Percentiles rank a stretch among this genome's conserved stretches.
Evolutionary conservation across 1,140 invertebrate genomes (phyloP).

Genomic region (Notospermus geniculatus): DNA sequence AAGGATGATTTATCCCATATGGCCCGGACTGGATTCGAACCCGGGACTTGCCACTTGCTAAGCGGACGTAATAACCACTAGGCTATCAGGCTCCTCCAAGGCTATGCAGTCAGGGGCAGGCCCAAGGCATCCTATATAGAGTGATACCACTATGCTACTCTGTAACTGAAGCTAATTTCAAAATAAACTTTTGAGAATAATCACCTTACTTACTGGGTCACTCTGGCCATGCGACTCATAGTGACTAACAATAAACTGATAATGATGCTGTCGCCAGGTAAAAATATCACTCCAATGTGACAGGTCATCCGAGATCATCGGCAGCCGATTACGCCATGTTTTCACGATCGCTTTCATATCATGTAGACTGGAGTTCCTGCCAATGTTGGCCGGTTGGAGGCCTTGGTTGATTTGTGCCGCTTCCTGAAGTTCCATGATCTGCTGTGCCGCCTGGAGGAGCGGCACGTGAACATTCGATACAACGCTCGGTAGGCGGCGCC

Average conservation of each 20-base stretch:
- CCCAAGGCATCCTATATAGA: too few relatives aligned
- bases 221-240: slow-evolving; percentile 46
- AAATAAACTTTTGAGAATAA: background rate
- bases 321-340: slow-evolving; percentile 75
- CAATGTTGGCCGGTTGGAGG: slow-evolving; percentile 66
- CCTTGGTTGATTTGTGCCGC: slow-evolving; percentile 91
- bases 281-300: slow-evolving; percentile 98
- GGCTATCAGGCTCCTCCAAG: too few relatives aligned
- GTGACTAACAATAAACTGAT: slow-evolving; percentile 88
- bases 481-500: slow-evolving; percentile 83
- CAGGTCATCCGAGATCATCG: slow-evolving; percentile 80
- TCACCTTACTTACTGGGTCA: slow-evolving; percentile 28
- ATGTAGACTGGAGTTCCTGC: slow-evolving; percentile 72
- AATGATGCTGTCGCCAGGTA: slow-evolving; percentile 96
- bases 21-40: too few relatives aligned
- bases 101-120: too few relatives aligned
- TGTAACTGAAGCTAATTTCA: too few relatives aligned
- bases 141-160: too few relatives aligned
- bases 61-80: too few relatives aligned
- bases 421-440: slow-evolving; percentile 96
- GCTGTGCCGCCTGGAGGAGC: slow-evolving; percentile 65
- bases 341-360: slow-evolving; percentile 99
- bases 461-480: slow-evolving; percentile 91
- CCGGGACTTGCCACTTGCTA: too few relatives aligned
- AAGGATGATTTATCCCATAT: too few relatives aligned